Evolutionary conservation across 2,888 invertebrate species (phyloP), one percentile per base, ranked within the genome.

Genomic region (Sarcophaga carnaria): DNA sequence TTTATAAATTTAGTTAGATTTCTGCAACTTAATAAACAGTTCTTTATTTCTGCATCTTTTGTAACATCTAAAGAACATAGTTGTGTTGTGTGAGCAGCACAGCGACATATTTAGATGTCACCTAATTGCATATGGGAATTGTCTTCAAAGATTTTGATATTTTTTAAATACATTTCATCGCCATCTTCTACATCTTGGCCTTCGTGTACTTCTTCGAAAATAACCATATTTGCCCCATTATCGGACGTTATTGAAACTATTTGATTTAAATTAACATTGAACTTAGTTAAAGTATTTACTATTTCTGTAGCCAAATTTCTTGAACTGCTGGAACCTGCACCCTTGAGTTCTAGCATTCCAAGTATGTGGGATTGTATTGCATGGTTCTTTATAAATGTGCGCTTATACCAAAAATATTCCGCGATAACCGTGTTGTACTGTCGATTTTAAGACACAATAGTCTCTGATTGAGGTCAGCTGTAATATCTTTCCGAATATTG

Each of bases 21-120:
- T 60, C 85, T 45, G 64, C 70, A 76, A 20, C 60, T 54, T 60
- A 47, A 17, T n/a, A 69, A 69, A 49, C 22, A 78, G 59, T 60
- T 8, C 59, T 72, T 70, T 47, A 37, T 45, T 17, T 72, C 60
- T 45, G 62, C 62, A 20, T 63, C 62, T 77, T 81, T 85, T 6
- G 62, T 66, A 3, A 80, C 83, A 71, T 88, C 88, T 2, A 88
- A 54, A 20, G 84, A 86, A 83, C 74, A 69, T 3, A 89, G 75
- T 22, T 89, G 86, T 2, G 80, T 71, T 49, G 85, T 88, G 25
- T 88, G 77, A 20, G 87, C 86, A 49, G 83, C 88, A 83, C 85
- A 88, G 22, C 82, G 77, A 62, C 84, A 82, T 72, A 86, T 66
- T 83, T 79, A 67, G n/a, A 83, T 74, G 2, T 72, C 63, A 14